phyloP scores from a whole-genome alignment of 2,113 vertebrate species.

The Heterocephalus glaber region DNA sequence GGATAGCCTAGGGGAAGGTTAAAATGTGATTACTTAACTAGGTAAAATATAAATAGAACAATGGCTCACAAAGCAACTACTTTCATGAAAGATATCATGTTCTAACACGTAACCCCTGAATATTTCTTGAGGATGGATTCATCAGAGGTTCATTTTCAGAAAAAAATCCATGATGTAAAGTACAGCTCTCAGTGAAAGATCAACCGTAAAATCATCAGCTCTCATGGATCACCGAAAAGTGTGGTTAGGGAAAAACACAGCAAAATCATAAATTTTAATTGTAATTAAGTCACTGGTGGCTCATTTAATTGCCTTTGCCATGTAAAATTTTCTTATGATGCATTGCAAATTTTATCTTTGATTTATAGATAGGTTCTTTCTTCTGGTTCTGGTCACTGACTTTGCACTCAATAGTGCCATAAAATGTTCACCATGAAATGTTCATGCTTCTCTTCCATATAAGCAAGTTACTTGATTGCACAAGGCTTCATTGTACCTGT shows the following conservation, averaged over 20 bases:
- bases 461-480: slow-evolving; percentile 49
- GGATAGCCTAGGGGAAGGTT: slow-evolving; percentile 32
- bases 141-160: slow-evolving; percentile 13
- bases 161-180: slow-evolving; percentile 62
- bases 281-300: slow-evolving; percentile 46
- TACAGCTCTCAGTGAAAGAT: neutral
- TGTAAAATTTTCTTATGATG: slow-evolving; percentile 44
- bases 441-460: slow-evolving; percentile 28
- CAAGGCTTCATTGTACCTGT: neutral
- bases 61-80: neutral
- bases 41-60: slow-evolving; percentile 65
- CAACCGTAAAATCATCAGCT: neutral
- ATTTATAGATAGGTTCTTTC: slow-evolving; percentile 12
- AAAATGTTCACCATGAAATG: slow-evolving; percentile 65
- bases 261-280: neutral
- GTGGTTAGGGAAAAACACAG: neutral
- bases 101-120: slow-evolving; percentile 35
- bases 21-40: slow-evolving; percentile 65
- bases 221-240: slow-evolving; percentile 47
- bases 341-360: slow-evolving; percentile 33
- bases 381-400: slow-evolving; percentile 59
- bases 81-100: slow-evolving; percentile 51
- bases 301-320: slow-evolving; percentile 30
- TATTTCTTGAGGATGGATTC: slow-evolving; percentile 55
- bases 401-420: slow-evolving; percentile 54